A percentile compares a stretch with the other conserved stretches of the same genome.
Evolutionary conservation across 2,113 vertebrate species (phyloP).

Genomic region (Leptodactylus fuscus): DNA sequence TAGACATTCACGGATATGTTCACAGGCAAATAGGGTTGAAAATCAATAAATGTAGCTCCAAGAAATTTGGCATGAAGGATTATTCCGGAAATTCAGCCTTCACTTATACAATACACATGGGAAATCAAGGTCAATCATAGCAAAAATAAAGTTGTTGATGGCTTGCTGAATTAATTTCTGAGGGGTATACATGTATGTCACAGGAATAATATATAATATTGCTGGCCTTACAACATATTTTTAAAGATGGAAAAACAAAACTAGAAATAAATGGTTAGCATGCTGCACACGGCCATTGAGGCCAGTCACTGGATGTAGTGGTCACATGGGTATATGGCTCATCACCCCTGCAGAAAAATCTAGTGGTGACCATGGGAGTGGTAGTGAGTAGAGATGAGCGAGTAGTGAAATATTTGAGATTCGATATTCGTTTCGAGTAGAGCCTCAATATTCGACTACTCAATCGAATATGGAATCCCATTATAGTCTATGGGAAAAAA

Average conservation of each 20-base stretch:
- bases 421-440: no score
- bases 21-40: background rate
- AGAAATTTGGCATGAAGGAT: constrained; percentile 6
- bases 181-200: background rate
- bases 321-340: no score
- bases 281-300: no score
- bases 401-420: no score
- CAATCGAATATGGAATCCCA: no score
- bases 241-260: background rate
- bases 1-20: background rate
- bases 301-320: no score
- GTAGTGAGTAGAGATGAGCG: no score
- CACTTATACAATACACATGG: background rate
- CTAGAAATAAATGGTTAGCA: no score
- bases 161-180: background rate
- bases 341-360: no score
- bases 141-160: constrained; percentile 7
- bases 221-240: background rate
- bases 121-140: background rate
- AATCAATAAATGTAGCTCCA: background rate
- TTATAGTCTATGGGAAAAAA: no score
- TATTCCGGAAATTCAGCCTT: background rate
- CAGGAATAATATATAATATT: background rate
- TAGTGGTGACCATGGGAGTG: no score
- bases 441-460: no score